phyloP scores from a whole-genome alignment of 2,797 vertebrate species.

The Steatocranus sp. region DNA sequence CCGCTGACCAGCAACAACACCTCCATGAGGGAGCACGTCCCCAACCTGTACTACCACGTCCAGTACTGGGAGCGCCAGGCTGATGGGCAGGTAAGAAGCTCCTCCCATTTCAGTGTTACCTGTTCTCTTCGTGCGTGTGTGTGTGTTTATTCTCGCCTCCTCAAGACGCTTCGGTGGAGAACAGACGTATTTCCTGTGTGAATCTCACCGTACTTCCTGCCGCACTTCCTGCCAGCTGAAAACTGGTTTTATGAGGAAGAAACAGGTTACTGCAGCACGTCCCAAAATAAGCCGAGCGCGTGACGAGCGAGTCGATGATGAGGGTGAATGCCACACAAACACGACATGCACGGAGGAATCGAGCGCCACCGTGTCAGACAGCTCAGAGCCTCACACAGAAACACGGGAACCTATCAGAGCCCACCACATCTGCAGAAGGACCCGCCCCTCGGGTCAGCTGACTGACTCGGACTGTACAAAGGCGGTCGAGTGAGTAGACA shows the following conservation, averaged over 20 bases:
- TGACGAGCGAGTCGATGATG: neutral
- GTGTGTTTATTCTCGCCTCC: neutral
- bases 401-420: neutral
- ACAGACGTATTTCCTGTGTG: neutral
- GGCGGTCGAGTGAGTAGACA: neutral
- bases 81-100: constrained; percentile 26
- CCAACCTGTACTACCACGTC: constrained; percentile 37
- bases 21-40: constrained; percentile 48
- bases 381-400: neutral
- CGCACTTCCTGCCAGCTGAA: neutral
- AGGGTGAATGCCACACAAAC: neutral
- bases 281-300: neutral
- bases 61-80: constrained; percentile 49
- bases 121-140: neutral
- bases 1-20: constrained; percentile 49
- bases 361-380: neutral
- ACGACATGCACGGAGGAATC: neutral
- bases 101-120: neutral
- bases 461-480: neutral
- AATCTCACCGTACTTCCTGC: neutral
- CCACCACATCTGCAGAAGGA: neutral
- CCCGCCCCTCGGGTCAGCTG: neutral
- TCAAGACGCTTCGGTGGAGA: neutral
- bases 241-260: neutral
- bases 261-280: neutral